Evolutionary conservation across 1,140 invertebrate genomes (phyloP), one percentile per base, ranked within the genome.

Genomic region (Frieseomelitta varia): DNA sequence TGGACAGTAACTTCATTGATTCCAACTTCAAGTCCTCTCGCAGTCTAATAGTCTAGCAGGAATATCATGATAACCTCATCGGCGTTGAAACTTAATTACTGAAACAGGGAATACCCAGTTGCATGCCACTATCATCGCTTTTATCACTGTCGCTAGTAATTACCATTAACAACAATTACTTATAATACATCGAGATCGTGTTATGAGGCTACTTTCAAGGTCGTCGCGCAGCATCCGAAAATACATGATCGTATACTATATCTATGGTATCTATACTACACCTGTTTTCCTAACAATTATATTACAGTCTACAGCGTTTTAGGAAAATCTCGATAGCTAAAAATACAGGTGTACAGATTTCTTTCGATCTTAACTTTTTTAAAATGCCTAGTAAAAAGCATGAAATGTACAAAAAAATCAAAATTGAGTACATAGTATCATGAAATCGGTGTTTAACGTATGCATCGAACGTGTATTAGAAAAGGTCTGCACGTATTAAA

Each of bases 51-150:
- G 63, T 55, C 24, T 39, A 14, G 17, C 11, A 11, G 24, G 55
- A 76, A 85, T 85, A 55, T 71, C 65, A 76, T 71, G 58, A 80
- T 81, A 69, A 63, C 84, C 56, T 81, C 63, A 85, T 85, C 63
- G 47, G 67, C 53, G 53, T 30, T 69, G 12, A 81, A 85, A 85
- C 65, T 85, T 75, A 51, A 75, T 85, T 85, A 85, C 39, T 81
- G 79, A 74, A 81, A 81, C 61, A 56, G 69, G 34, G 53, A 55
- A 73, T 80, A 53, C 77, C 51, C 34, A 84, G 78, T 84, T 84
- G 77, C 53, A 72, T 51, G 51, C 56, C 58, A 71, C 30, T 34
- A 74, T 61, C 34, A 47, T 80, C 51, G 30, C 69, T 84, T 84
- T 69, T 74, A 69, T 81, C 55, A 75, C 74, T 68, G 21, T 24